These are phyloP conservation scores for Ascaphus truei DNA, from an alignment of 2,113 vertebrate species.

Conservation along the genomic window DNA sequence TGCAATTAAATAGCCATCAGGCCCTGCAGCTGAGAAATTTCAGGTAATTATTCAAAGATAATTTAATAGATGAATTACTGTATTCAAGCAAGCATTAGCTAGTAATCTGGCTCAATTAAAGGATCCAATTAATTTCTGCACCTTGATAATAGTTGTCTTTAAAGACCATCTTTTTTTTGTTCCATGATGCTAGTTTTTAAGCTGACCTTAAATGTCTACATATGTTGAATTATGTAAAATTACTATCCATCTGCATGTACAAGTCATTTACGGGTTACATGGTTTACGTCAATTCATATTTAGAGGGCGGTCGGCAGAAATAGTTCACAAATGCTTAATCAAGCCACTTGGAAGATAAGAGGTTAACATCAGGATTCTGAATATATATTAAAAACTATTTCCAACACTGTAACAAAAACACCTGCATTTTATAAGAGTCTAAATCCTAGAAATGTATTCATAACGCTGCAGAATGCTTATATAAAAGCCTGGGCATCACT, in stretches of 20 bases:
- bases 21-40: constrained; percentile 80
- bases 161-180: constrained; percentile 61
- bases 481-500: constrained; percentile 72
- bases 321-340: constrained; percentile 38
- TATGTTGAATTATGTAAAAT: not conserved
- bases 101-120: constrained; percentile 84
- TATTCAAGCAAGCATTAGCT: constrained; percentile 84
- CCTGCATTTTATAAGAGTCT: constrained; percentile 33
- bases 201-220: constrained; percentile 43
- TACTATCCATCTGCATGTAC: not conserved
- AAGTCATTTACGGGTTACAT: too few species aligned
- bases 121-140: constrained; percentile 79
- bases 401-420: constrained; percentile 3
- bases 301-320: too few species aligned
- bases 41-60: constrained; percentile 86
- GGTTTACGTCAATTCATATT: too few species aligned
- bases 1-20: constrained; percentile 84
- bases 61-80: constrained; percentile 86
- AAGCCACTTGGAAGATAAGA: constrained; percentile 7
- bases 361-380: not conserved
- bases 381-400: constrained; percentile 11
- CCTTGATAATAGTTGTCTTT: constrained; percentile 75
- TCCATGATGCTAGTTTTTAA: constrained; percentile 55
- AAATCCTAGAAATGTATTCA: constrained; percentile 32
- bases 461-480: constrained; percentile 53